Conservation (phyloP, 1,140 invertebrate genomes). For the Caenorhabditis brenneri region DNA sequence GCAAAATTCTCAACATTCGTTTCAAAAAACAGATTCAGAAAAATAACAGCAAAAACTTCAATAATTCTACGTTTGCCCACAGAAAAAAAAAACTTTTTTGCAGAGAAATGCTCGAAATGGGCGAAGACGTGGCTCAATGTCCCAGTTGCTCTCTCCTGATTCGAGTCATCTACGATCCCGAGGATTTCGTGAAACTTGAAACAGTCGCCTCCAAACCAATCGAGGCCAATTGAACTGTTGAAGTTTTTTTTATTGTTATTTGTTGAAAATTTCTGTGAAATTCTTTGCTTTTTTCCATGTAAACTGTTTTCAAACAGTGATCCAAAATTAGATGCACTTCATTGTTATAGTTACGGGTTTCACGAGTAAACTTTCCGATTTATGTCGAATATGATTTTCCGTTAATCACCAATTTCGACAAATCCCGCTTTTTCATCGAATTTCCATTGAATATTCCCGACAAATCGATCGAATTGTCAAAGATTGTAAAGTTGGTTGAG, state of each 20-base stretch:
- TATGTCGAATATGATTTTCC: not conserved
- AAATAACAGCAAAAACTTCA: too few species aligned
- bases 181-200: conserved; percentile 65
- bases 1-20: too few species aligned
- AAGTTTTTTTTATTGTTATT: too few species aligned
- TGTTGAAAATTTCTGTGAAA: not conserved
- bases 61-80: not conserved
- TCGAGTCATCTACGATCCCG: conserved; percentile 83
- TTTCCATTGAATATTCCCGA: conserved; percentile 15
- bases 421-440: not conserved
- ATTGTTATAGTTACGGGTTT: too few species aligned
- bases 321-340: too few species aligned
- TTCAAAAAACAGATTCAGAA: too few species aligned
- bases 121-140: conserved; percentile 96
- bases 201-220: conserved; percentile 55
- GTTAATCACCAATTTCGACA: not conserved
- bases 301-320: too few species aligned
- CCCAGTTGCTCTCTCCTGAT: conserved; percentile 95
- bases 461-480: not conserved
- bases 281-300: too few species aligned
- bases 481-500: not conserved
- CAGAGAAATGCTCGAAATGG: conserved; percentile 82
- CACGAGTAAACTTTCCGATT: too few species aligned
- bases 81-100: too few species aligned
- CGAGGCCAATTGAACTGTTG: not conserved